Conservation (phyloP, 2,888 invertebrate genomes). For the Hydropsyche betteni region DNA sequence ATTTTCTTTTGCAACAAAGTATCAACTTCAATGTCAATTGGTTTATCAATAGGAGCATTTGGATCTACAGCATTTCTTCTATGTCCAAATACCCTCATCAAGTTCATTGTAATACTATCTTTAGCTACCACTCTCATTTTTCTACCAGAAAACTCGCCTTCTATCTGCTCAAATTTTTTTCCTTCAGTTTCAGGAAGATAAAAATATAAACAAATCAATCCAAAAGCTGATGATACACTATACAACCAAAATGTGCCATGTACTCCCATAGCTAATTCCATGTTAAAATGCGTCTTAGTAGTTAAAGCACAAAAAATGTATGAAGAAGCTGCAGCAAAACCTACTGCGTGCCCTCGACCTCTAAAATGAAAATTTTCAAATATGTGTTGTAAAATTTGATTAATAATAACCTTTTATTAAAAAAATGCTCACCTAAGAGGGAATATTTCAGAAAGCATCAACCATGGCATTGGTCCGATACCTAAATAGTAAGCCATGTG, state of each 20-base stretch:
- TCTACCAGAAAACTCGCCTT: conserved; percentile 60
- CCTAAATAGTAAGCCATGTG: conserved; percentile 59
- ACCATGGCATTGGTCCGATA: conserved; percentile 65
- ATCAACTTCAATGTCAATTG: background rate
- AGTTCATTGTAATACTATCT: conserved; percentile 57
- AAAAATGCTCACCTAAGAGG: conserved; percentile 62
- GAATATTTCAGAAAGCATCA: conserved; percentile 67
- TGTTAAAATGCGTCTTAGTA: conserved; percentile 65
- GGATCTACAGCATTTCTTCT: background rate
- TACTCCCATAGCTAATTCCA: conserved; percentile 60
- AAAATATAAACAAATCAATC: conserved; percentile 65
- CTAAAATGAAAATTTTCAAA: conserved; percentile 54
- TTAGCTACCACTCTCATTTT: conserved; percentile 55
- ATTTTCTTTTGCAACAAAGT: background rate
- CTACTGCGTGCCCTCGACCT: conserved; percentile 66
- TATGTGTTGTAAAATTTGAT: conserved; percentile 22
- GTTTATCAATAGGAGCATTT: background rate
- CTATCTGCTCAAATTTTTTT: conserved; percentile 64
- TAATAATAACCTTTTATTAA: conserved; percentile 14
- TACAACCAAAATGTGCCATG: conserved; percentile 66
- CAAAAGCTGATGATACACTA: conserved; percentile 61
- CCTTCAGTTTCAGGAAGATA: conserved; percentile 68
- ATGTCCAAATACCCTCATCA: background rate
- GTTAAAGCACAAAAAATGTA: conserved; percentile 65
- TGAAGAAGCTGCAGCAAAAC: conserved; percentile 65